Evolutionary conservation across 2,113 vertebrate species (phyloP).

Genomic region (Crotalus viridis): DNA sequence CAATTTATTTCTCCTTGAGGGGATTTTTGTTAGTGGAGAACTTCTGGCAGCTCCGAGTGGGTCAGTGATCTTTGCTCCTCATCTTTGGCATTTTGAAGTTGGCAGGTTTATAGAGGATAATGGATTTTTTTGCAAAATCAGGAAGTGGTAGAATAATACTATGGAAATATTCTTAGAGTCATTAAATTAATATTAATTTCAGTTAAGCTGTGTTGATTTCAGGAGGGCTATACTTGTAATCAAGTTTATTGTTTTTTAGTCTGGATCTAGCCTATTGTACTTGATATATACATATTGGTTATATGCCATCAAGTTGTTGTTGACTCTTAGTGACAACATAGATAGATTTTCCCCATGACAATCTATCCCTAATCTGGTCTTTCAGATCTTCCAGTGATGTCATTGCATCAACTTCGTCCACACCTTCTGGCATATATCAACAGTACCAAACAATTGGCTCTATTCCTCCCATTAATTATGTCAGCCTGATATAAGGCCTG

Average conservation of each 20-base stretch:
- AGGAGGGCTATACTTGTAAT: background rate
- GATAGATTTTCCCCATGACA: background rate
- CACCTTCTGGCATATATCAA: background rate
- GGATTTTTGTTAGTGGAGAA: background rate
- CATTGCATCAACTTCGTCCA: background rate
- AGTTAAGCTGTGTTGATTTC: background rate
- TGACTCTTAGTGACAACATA: background rate
- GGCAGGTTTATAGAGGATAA: background rate
- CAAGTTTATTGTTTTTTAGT: background rate
- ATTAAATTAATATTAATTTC: background rate
- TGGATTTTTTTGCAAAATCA: background rate
- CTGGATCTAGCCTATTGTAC: background rate
- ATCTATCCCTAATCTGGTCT: background rate
- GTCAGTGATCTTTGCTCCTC: background rate
- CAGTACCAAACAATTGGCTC: background rate
- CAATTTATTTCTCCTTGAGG: background rate
- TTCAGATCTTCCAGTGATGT: background rate
- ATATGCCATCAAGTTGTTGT: background rate
- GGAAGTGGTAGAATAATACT: background rate
- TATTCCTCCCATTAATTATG: background rate
- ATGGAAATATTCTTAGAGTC: background rate
- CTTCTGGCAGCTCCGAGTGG: background rate
- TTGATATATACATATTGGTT: background rate
- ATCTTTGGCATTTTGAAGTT: background rate
- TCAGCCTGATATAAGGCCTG: background rate